These are phyloP conservation scores for Gymnothorax javanicus DNA, from an alignment of 2,797 vertebrate species.

Conservation along the genomic window DNA sequence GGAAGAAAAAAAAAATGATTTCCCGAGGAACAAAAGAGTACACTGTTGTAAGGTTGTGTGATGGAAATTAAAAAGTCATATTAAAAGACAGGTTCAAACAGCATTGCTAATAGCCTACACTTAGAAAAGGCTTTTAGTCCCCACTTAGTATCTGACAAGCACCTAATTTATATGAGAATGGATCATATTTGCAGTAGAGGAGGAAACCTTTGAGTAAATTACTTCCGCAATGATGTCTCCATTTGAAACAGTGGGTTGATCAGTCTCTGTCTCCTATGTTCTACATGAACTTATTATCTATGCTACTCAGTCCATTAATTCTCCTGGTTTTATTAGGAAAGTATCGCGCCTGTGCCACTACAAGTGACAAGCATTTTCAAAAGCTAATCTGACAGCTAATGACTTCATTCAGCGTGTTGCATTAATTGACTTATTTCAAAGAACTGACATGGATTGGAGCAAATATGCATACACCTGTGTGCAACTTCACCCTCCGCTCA, in stretches of 20 bases:
- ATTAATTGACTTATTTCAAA: conserved; percentile 95
- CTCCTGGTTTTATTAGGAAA: conserved; percentile 89
- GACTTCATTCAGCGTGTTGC: conserved; percentile 90
- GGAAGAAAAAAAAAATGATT: conserved; percentile 1
- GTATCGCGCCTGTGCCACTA: conserved; percentile 76
- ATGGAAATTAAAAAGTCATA: conserved; percentile 18
- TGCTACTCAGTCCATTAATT: conserved; percentile 93
- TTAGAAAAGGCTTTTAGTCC: conserved; percentile 14
- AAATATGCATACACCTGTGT: conserved; percentile 95
- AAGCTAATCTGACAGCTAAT: conserved; percentile 96
- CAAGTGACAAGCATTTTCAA: conserved; percentile 84
- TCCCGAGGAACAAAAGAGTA: background rate
- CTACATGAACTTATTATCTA: conserved; percentile 96
- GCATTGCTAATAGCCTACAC: conserved; percentile 16
- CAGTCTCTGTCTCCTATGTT: conserved; percentile 83
- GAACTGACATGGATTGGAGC: conserved; percentile 90
- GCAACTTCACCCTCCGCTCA: conserved; percentile 64
- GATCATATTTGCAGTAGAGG: conserved; percentile 58
- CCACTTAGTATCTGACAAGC: conserved; percentile 29
- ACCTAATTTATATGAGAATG: conserved; percentile 40
- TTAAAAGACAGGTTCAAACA: conserved; percentile 31
- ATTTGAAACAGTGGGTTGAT: conserved; percentile 81
- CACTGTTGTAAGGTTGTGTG: background rate
- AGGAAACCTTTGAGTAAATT: conserved; percentile 64
- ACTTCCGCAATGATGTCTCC: conserved; percentile 81